Evolutionary conservation across 2,888 invertebrate species (phyloP).

Genomic region (Pterostichus madidus): DNA sequence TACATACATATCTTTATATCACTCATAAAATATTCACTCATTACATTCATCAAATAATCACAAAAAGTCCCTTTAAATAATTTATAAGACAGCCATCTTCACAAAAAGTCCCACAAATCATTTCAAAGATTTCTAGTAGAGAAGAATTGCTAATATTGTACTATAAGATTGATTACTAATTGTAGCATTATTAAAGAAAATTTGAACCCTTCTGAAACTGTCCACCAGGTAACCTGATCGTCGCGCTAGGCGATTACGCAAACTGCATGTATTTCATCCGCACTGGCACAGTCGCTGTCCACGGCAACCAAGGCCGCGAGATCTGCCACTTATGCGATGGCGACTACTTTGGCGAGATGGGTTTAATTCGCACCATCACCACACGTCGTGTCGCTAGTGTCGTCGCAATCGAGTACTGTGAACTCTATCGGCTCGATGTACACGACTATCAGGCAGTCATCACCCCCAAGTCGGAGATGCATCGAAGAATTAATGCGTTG

Average conservation of each 20-base stretch:
- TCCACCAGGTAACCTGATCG: not conserved
- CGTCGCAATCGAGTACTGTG: slow-evolving; percentile 75
- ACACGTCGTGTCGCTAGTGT: slow-evolving; percentile 75
- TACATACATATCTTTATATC: no score
- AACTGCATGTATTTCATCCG: slow-evolving; percentile 81
- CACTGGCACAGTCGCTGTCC: slow-evolving; percentile 80
- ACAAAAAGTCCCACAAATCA: no score
- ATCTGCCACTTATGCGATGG: slow-evolving; percentile 81
- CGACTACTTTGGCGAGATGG: slow-evolving; percentile 78
- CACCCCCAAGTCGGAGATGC: slow-evolving; percentile 76
- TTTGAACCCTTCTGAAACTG: no score
- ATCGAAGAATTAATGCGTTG: not conserved
- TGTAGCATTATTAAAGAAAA: no score
- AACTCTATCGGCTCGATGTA: slow-evolving; percentile 75
- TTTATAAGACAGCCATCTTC: no score
- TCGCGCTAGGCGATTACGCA: slow-evolving; percentile 71
- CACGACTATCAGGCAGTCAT: slow-evolving; percentile 76
- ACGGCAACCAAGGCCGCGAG: slow-evolving; percentile 77
- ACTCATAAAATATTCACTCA: no score
- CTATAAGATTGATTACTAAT: no score
- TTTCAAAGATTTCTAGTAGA: no score
- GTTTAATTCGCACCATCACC: slow-evolving; percentile 74
- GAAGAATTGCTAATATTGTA: no score
- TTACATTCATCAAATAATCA: no score
- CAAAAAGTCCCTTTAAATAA: no score